phyloP scores from a whole-genome alignment of 2,888 invertebrate species.

The Cryptophagus acutangulus region DNA sequence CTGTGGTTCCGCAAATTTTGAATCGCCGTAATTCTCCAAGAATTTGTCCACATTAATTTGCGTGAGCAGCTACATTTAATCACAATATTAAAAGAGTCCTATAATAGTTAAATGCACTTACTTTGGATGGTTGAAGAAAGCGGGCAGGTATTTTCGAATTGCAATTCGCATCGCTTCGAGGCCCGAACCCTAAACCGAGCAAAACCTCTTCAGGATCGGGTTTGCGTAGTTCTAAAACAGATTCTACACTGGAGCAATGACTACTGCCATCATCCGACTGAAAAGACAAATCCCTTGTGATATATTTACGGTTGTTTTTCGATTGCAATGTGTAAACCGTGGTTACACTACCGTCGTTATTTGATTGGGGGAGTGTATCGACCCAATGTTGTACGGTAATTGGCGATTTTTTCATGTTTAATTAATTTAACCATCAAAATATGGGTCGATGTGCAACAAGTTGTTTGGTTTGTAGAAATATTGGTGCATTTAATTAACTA shows the following conservation, averaged over 20 bases:
- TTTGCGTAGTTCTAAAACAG: conserved; percentile 74
- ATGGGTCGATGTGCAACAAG: conserved; percentile 16
- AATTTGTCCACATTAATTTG: conserved; percentile 45
- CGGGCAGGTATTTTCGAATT: conserved; percentile 74
- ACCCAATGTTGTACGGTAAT: conserved; percentile 70
- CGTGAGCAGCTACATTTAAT: conserved; percentile 37
- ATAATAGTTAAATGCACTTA: conserved; percentile 35
- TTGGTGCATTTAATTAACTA: conserved; percentile 8
- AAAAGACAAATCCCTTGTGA: conserved; percentile 42
- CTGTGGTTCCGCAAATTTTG: conserved; percentile 25
- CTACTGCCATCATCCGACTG: conserved; percentile 53
- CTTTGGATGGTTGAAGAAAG: conserved; percentile 78
- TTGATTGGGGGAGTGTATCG: conserved; percentile 57
- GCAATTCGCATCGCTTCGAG: conserved; percentile 62
- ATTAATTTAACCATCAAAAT: neutral
- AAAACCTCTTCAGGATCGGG: conserved; percentile 88
- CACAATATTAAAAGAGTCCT: too few species aligned
- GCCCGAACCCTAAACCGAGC: conserved; percentile 75
- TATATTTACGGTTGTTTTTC: conserved; percentile 26
- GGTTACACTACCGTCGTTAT: conserved; percentile 21
- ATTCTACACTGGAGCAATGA: conserved; percentile 74
- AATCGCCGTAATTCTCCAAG: conserved; percentile 42
- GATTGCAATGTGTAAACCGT: conserved; percentile 14
- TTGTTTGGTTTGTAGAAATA: conserved; percentile 15
- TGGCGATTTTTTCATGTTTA: conserved; percentile 46